These are phyloP conservation scores for Laticauda laticaudata DNA, from an alignment of 2,113 vertebrate species.

Conservation along the genomic window DNA sequence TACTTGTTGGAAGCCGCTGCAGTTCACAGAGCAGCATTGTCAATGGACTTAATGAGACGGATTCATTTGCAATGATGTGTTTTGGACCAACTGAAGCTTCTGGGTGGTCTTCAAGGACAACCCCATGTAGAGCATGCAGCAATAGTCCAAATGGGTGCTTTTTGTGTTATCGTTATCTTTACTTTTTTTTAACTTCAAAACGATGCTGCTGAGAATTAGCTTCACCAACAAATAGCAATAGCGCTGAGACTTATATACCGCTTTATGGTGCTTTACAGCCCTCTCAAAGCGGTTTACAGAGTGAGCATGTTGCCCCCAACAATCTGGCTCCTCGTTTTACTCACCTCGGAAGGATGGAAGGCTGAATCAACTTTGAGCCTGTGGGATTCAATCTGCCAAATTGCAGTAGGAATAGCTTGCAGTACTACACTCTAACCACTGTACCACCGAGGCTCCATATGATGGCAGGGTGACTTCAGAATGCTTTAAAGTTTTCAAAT, in stretches of 20 bases:
- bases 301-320: too few relatives aligned
- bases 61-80: background rate
- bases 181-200: background rate
- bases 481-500: background rate
- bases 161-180: background rate
- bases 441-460: too few relatives aligned
- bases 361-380: too few relatives aligned
- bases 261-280: too few relatives aligned
- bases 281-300: too few relatives aligned
- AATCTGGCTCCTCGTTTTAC: too few relatives aligned
- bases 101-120: background rate
- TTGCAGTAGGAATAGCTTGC: too few relatives aligned
- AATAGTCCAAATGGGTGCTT: background rate
- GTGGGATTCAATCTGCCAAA: too few relatives aligned
- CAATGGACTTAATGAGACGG: background rate
- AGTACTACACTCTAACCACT: too few relatives aligned
- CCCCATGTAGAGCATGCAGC: background rate
- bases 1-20: background rate
- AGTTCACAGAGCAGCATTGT: background rate
- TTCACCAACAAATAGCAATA: background rate
- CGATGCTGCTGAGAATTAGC: background rate
- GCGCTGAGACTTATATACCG: too few relatives aligned
- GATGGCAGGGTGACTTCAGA: background rate
- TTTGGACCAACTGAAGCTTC: background rate
- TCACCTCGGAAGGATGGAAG: too few relatives aligned